Percentiles rank a stretch among this genome's conserved stretches.
Conservation (phyloP, 2,113 vertebrate species). For the Pheucticus melanocephalus region DNA sequence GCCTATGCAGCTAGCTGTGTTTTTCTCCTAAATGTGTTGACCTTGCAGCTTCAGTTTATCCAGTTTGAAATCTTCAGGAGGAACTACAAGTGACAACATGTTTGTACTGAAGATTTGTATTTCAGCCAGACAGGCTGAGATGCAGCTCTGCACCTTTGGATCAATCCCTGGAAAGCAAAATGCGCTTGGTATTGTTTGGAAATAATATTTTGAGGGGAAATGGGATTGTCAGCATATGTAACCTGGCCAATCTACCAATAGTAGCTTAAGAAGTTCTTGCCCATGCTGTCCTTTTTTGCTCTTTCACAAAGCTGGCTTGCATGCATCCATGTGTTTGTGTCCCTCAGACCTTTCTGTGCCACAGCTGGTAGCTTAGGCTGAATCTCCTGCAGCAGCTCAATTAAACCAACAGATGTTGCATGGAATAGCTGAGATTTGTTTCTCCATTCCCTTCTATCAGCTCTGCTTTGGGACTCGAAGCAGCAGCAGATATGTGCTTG, state of each 20-base stretch:
- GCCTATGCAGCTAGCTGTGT: background rate
- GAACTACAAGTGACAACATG: constrained; percentile 14
- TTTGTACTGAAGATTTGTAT: background rate
- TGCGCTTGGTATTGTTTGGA: background rate
- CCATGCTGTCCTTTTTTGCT: background rate
- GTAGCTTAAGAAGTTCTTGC: background rate
- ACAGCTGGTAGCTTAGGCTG: background rate
- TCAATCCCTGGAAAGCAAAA: constrained; percentile 6
- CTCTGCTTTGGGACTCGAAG: background rate
- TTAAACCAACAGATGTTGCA: background rate
- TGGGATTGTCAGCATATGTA: background rate
- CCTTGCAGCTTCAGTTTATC: background rate
- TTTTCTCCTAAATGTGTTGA: constrained; percentile 26
- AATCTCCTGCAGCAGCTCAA: background rate
- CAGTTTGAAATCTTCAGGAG: constrained; percentile 3
- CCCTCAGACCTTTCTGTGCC: background rate
- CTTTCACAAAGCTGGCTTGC: background rate
- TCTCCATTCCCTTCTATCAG: background rate
- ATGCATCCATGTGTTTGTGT: background rate
- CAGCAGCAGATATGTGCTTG: background rate
- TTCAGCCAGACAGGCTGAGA: constrained; percentile 5
- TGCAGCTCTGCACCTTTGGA: background rate
- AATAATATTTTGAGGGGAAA: background rate
- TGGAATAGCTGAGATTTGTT: background rate
- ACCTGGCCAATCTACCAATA: background rate